These are phyloP conservation scores for Corythornis cristatus DNA, from an alignment of 2,113 vertebrate genomes.

Conservation along the genomic window DNA sequence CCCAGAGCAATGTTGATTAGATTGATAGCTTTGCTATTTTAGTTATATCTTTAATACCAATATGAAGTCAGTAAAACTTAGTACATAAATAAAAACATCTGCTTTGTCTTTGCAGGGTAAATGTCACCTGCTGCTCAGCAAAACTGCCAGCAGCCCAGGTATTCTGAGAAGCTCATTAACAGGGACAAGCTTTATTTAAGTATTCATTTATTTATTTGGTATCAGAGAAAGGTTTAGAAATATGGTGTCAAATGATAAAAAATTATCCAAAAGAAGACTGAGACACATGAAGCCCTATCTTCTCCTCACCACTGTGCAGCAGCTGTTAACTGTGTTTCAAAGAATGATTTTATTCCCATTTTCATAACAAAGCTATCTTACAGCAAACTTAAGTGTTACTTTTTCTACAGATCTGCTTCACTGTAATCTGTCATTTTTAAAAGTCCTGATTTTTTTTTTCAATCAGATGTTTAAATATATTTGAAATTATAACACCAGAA, in stretches of 20 bases:
- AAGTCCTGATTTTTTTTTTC: slow-evolving; percentile 30
- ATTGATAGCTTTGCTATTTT: background rate
- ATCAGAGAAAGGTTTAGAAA: slow-evolving; percentile 24
- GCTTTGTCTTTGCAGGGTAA: background rate
- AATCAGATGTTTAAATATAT: slow-evolving; percentile 38
- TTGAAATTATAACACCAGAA: slow-evolving; percentile 59
- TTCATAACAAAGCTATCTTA: slow-evolving; percentile 26
- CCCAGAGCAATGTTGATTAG: background rate
- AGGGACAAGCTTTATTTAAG: background rate
- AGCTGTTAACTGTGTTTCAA: background rate
- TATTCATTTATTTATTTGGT: background rate
- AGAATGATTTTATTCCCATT: slow-evolving; percentile 14
- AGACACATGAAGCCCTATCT: background rate
- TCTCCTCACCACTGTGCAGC: background rate
- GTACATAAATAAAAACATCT: background rate
- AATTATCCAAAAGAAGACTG: background rate
- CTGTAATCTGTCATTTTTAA: background rate
- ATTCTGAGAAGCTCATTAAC: background rate
- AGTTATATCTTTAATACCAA: background rate
- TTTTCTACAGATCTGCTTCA: background rate
- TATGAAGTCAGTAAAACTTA: background rate
- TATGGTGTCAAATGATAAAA: background rate
- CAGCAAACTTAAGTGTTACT: background rate
- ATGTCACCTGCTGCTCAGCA: background rate
- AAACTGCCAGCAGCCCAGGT: background rate